Base-by-base conservation (phyloP, 1,140 invertebrate species). In the Meloidogyne hapla region DNA sequence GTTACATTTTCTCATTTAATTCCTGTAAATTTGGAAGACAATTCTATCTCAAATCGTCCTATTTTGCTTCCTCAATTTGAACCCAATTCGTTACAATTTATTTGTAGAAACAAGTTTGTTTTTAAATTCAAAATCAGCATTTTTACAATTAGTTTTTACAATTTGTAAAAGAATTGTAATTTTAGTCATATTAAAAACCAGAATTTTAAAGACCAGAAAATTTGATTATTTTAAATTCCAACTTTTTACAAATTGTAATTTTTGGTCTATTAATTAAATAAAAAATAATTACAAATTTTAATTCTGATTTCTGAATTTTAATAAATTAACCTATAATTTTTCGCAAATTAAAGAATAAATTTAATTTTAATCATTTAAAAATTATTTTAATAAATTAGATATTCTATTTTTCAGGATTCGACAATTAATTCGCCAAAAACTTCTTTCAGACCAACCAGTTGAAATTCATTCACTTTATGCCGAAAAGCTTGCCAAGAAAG, bases 1-100 rank as follows among this genome's bases (percentile, higher is more conserved):
- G 80, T 81, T n/a, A 78, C 81, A 15, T 81, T 81, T 26, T 65
- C 81, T 21, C 40, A 72, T 42, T 64, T 80, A 48, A 72, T 82
- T 25, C 48, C 61, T 5, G 73, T 73, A 23, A 79, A 74, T 62
- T n/a, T 61, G 33, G 75, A 75, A 5, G 18, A 56, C 4, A 77
- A 77, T 77, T 48, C 73, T 13, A n/a, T 77, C 45, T 45, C 75
- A 23, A 76, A 75, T 26, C 18, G 12, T 1, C 65, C 40, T 18
- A 21, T 76, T 13, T 38, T 23, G 33, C 21, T 76, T 33, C 75
- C 48, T 1, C 48, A n/a, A 21, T 42, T 62, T 62, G 25, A 69
- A 23, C 45, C 75, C 0, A 26, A 6, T 28, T 33, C 65, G 23
- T 40, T 76, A 28, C 67, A 38, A 21, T 45, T 42, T 28, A 74